phyloP scores from a whole-genome alignment of 2,888 invertebrate species.

The Philopedon plagiatum region DNA sequence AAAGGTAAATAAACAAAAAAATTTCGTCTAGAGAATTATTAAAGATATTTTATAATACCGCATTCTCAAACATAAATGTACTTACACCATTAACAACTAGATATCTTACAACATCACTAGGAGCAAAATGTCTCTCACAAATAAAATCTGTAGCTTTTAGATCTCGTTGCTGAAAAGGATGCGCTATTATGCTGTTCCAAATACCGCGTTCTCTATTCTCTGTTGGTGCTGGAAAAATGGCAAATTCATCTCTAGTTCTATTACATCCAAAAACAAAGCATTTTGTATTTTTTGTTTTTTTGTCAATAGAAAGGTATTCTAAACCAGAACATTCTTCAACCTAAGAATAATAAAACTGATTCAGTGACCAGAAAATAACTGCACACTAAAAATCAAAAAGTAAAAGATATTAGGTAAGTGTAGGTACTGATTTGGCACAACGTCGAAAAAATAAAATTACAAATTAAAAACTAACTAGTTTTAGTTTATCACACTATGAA shows the following conservation, averaged over 20 bases:
- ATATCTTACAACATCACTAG: background rate
- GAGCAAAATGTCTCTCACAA: background rate
- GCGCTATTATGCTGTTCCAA: background rate
- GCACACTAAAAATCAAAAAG: too few species aligned
- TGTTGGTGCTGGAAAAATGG: background rate
- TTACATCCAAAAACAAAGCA: constrained; percentile 4
- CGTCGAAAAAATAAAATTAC: too few species aligned
- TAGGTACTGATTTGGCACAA: too few species aligned
- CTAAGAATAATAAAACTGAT: background rate
- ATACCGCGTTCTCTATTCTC: background rate
- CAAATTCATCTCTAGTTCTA: background rate
- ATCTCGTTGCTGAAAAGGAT: background rate
- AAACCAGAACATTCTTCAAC: background rate
- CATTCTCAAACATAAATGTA: too few species aligned
- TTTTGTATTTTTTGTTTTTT: background rate
- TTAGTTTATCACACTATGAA: too few species aligned
- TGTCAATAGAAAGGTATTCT: background rate
- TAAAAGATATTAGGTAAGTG: too few species aligned
- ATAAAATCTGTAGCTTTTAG: background rate
- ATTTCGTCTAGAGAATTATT: too few species aligned
- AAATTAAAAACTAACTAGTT: too few species aligned
- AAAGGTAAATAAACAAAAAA: too few species aligned
- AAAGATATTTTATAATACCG: too few species aligned
- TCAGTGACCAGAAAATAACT: too few species aligned
- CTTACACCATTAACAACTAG: background rate